phyloP scores from a whole-genome alignment of 1,140 invertebrate genomes.

The Calephelis nemesis region DNA sequence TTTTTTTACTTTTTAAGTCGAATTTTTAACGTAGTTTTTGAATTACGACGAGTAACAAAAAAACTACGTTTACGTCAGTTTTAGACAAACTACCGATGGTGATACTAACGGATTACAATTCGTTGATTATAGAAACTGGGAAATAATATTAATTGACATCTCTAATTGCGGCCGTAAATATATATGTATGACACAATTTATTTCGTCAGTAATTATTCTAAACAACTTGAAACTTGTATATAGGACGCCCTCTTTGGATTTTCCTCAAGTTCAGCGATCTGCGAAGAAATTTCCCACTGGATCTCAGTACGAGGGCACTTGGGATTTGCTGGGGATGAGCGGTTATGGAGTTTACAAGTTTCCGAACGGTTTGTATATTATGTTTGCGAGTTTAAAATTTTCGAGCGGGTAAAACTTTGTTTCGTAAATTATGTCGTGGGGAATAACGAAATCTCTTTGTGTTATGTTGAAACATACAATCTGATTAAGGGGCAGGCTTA shows the following conservation, averaged over 20 bases:
- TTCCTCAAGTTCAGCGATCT: conserved; percentile 50
- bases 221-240: conserved; percentile 16
- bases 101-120: no score
- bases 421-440: neutral
- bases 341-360: conserved; percentile 75
- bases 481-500: no score
- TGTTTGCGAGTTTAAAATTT: conserved; percentile 5
- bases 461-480: neutral
- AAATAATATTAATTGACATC: no score
- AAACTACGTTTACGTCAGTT: no score
- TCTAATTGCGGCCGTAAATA: no score
- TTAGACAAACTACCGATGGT: no score
- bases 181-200: no score
- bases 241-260: conserved; percentile 49
- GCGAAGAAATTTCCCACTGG: conserved; percentile 72
- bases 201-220: neutral
- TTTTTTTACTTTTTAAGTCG: no score
- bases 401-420: neutral
- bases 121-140: no score
- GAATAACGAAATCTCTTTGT: neutral
- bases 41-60: no score
- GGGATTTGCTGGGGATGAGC: conserved; percentile 78
- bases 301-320: conserved; percentile 76
- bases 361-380: conserved; percentile 59
- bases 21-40: no score